Conservation (phyloP, 2,888 invertebrate species). For the Erebia aethiops region DNA sequence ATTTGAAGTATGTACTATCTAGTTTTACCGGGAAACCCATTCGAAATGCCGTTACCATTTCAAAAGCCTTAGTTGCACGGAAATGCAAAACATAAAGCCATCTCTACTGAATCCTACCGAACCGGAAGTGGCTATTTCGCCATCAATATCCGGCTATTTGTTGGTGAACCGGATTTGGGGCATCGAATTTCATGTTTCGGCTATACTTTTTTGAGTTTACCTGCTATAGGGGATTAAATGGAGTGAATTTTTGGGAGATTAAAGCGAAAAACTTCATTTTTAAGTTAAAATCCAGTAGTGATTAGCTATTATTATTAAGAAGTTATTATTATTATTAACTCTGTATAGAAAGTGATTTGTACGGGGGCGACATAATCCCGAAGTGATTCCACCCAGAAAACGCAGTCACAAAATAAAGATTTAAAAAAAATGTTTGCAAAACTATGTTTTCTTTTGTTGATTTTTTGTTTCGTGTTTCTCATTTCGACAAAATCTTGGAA, state of each 20-base stretch:
- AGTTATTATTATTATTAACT: no score
- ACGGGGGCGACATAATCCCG: no score
- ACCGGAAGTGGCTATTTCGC: conserved; percentile 29
- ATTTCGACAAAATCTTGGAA: no score
- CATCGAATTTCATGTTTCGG: conserved; percentile 15
- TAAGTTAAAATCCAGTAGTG: no score
- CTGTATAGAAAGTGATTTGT: no score
- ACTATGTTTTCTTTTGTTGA: no score
- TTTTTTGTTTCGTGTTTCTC: no score
- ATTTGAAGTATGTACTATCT: not conserved
- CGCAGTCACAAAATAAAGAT: no score
- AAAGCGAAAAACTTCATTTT: no score
- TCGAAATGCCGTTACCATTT: not conserved
- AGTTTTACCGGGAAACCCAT: not conserved
- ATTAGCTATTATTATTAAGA: no score
- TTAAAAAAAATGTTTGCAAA: no score
- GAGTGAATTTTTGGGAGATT: not conserved
- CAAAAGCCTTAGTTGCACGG: conserved; percentile 12
- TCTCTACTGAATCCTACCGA: not conserved
- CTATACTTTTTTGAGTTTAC: not conserved
- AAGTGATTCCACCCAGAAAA: no score
- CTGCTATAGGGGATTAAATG: not conserved
- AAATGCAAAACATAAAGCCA: conserved; percentile 11
- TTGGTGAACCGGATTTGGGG: conserved; percentile 21
- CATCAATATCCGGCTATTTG: conserved; percentile 29